These are phyloP conservation scores for Crambe crambe DNA, from an alignment of 37 sponge, comb jelly and placozoan genomes.

Conservation along the genomic window DNA sequence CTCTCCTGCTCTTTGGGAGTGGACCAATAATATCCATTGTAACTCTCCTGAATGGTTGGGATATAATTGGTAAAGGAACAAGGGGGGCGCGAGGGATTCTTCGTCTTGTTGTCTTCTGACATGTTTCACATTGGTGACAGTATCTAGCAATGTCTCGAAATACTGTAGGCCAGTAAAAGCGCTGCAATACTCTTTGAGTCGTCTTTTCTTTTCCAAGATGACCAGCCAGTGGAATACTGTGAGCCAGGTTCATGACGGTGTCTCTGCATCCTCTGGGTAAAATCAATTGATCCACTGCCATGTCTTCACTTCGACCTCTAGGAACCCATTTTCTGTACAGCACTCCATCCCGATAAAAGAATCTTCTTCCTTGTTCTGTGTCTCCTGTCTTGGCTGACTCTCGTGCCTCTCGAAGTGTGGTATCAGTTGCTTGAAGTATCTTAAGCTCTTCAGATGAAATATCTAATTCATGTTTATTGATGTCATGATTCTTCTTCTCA, in stretches of 20 bases:
- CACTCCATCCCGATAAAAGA: conserved; percentile 34
- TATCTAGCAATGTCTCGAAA: conserved; percentile 34
- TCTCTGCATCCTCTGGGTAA: conserved; percentile 28
- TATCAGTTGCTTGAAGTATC: conserved; percentile 31
- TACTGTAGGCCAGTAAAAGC: too few relatives aligned
- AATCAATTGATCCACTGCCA: conserved; percentile 47
- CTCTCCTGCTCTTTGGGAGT: conserved; percentile 33
- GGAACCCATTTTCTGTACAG: conserved; percentile 30
- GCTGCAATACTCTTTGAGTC: conserved; percentile 34
- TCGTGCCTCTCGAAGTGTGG: conserved; percentile 1
- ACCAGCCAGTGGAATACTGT: too few relatives aligned
- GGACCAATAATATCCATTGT: conserved; percentile 76
- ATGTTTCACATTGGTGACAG: conserved; percentile 40
- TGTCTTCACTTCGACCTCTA: not conserved
- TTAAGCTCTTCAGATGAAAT: conserved; percentile 27
- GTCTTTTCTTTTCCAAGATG: conserved; percentile 68
- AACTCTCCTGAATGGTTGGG: conserved; percentile 54
- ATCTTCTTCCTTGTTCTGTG: conserved; percentile 1
- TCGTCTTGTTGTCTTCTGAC: conserved; percentile 29
- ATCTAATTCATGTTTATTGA: not conserved
- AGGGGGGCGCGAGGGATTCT: conserved; percentile 40
- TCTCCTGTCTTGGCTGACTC: not conserved
- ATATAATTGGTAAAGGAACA: conserved; percentile 53
- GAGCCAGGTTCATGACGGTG: conserved; percentile 43
- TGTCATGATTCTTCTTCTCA: too few relatives aligned